Evolutionary conservation across 2,113 vertebrate genomes (phyloP), one percentile per base, ranked within the genome.

Genomic region (Falcunculus frontatus): DNA sequence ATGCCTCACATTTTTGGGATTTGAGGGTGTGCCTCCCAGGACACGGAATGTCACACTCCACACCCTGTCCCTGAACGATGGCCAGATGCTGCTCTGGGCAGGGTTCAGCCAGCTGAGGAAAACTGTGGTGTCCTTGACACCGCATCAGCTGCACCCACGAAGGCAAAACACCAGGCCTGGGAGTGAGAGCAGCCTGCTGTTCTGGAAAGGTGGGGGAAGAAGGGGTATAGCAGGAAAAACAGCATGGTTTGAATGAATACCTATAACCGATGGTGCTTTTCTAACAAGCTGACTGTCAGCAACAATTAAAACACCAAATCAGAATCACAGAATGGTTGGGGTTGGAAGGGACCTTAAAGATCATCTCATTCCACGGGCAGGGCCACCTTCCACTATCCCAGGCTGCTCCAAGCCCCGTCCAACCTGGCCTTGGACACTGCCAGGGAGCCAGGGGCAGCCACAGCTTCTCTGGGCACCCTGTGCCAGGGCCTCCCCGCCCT

Each of bases 381-480:
- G 30, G 33, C 59, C 53, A 37, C 3, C 33, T 60, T 1, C 46
- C 13, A 55, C 20, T 9, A 0, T 0, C 41, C 47, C 49, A 56
- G 20, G 3, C 0, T 15, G 33, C 19, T 81, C 60, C 52, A 25
- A 59, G 27, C 59, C 18, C 27, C 0, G 0, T 33, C 33, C 53
- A 53, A 0, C 16, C 44, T 14, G 16, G 7, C 15, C 46, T 59
- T 7, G 69, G 16, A 1, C 33, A 30, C 33, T 52, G 0, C 19
- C 52, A 89, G 42, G 18, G 22, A 65, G 57, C 33, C 68, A 53
- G 39, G 52, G 23, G 13, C 44, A 67, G 37, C 60, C 52, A n/a
- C 52, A 67, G 23, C 37, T 74, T 1, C 33, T 59, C 68, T 57
- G 33, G 9, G 7, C 35, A 64, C 1, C 49, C 50, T 64, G 42